These are phyloP conservation scores for Drosophila sproati DNA, from an alignment of 1,140 invertebrate genomes.

Conservation along the genomic window DNA sequence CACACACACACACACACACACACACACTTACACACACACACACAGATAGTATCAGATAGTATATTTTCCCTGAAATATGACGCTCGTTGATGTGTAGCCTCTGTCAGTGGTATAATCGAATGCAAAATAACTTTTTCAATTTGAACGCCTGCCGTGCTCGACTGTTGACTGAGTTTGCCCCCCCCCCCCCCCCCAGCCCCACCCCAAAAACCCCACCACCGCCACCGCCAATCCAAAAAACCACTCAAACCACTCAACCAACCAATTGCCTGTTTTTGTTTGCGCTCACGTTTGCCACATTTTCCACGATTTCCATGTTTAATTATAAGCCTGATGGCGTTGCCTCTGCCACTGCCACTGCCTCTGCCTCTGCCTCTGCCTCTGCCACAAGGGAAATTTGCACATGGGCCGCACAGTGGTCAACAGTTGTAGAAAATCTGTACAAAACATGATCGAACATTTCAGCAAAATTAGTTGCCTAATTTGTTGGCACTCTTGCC, in stretches of 20 bases:
- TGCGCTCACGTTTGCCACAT: conserved; percentile 61
- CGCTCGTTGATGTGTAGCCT: conserved; percentile 36
- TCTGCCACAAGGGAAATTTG: conserved; percentile 73
- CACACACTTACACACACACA: background rate
- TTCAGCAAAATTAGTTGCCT: too few species aligned
- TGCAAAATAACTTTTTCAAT: conserved; percentile 78
- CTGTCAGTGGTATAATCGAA: conserved; percentile 61
- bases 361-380: conserved; percentile 3
- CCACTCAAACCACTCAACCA: background rate
- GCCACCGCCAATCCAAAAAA: too few species aligned
- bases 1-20: too few species aligned
- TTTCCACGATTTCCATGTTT: conserved; percentile 78
- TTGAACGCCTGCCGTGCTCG: conserved; percentile 47
- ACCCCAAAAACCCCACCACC: background rate
- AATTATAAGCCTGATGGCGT: conserved; percentile 76
- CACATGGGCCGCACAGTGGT: conserved; percentile 38
- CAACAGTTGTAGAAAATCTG: background rate
- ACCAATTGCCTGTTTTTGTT: conserved; percentile 22
- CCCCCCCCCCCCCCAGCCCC: background rate
- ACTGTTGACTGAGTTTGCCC: conserved; percentile 45
- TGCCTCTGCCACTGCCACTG: conserved; percentile 13
- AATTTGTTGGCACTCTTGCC: background rate
- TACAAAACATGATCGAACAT: background rate
- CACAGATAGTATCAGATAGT: background rate
- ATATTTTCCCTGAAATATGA: conserved; percentile 38